A percentile compares a stretch with the other conserved stretches of the same genome.
Conservation (phyloP, 2,888 invertebrate species). For the Copidosoma aretas region DNA sequence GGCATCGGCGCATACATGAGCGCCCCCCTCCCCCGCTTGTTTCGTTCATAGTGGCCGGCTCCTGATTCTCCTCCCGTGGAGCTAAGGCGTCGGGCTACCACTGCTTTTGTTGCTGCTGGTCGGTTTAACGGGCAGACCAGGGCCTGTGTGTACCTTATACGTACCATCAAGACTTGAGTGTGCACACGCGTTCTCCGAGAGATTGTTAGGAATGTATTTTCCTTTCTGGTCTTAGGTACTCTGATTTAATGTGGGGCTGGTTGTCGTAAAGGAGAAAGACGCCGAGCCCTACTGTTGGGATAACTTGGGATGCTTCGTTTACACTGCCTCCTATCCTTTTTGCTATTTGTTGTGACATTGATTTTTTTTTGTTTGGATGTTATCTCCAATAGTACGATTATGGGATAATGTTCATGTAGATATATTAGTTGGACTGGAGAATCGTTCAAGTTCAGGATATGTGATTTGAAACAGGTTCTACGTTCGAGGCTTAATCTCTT, state of each 20-base stretch:
- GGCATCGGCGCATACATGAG: not conserved
- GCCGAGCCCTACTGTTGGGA: not conserved
- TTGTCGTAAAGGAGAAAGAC: slow-evolving; percentile 13
- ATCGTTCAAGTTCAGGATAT: too few species aligned
- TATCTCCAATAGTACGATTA: too few species aligned
- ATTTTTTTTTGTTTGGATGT: too few species aligned
- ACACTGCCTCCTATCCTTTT: not conserved
- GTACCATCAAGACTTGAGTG: not conserved
- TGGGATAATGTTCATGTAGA: too few species aligned
- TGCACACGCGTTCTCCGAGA: not conserved
- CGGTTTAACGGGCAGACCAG: slow-evolving; percentile 32
- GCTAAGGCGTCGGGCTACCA: too few species aligned
- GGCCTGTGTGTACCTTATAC: not conserved
- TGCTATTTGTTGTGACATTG: not conserved
- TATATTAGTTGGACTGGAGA: too few species aligned
- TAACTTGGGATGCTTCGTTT: not conserved
- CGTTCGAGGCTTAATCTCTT: too few species aligned
- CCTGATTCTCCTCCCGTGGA: too few species aligned
- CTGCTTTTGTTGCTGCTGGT: not conserved
- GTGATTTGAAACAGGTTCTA: too few species aligned
- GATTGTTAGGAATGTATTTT: not conserved
- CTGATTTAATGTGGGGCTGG: slow-evolving; percentile 29
- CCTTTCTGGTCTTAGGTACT: slow-evolving; percentile 18
- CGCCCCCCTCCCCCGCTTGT: too few species aligned
- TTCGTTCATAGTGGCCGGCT: too few species aligned